Evolutionary conservation across 1,140 invertebrate genomes (phyloP).

Genomic region (Semibalanus balanoides): DNA sequence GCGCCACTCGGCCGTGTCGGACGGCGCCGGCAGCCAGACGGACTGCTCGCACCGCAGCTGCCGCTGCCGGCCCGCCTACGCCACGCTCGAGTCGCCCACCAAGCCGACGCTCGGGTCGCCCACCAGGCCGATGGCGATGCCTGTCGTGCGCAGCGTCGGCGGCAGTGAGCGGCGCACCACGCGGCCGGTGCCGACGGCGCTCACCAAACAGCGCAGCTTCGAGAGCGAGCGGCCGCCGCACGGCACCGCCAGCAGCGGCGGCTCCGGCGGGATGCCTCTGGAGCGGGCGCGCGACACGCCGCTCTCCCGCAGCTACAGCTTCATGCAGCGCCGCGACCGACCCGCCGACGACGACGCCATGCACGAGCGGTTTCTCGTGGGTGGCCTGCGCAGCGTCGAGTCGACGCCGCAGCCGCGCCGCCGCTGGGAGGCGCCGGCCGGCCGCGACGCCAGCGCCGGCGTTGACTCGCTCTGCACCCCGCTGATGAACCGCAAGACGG

Average conservation of each 20-base stretch:
- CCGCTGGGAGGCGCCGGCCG: constrained; percentile 28
- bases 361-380: constrained; percentile 59
- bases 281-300: constrained; percentile 19
- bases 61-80: background rate
- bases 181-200: too few species aligned
- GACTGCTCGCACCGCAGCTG: background rate
- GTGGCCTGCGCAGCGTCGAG: constrained; percentile 29
- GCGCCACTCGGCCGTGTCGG: background rate
- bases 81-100: background rate
- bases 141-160: background rate
- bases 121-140: too few species aligned
- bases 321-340: constrained; percentile 41
- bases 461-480: constrained; percentile 25
- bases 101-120: background rate
- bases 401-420: constrained; percentile 30
- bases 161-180: too few species aligned
- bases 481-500: constrained; percentile 23
- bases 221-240: background rate
- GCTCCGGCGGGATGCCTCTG: background rate
- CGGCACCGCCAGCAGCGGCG: background rate
- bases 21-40: background rate
- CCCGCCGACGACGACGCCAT: constrained; percentile 49
- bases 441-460: constrained; percentile 14
- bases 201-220: background rate
- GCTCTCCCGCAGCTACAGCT: constrained; percentile 51